Evolutionary conservation across 2,888 invertebrate species (phyloP), one percentile per base, ranked within the genome.

Genomic region (Diaperis boleti): DNA sequence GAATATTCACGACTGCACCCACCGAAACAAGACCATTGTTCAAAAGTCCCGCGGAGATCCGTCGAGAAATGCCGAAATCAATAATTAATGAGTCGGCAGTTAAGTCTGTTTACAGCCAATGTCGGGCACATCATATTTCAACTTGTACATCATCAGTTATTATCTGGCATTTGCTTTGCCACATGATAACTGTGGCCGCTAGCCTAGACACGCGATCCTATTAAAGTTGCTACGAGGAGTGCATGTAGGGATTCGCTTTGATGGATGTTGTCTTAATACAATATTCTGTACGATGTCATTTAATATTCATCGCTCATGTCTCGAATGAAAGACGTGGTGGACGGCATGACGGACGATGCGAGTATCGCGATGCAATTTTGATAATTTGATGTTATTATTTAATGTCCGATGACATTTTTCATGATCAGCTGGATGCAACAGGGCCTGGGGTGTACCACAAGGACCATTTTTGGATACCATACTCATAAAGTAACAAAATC

Each of bases 61-160:
- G 11, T 20, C 11, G n/a, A 2, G 13, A 44, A 44, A 29, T n/a
- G 26, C 10, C 11, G 17, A 37, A 59, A 50, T 63, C 44, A 52
- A 63, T 63, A 41, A 52, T 59, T 14, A 39, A 44, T 47, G 26
- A 7, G 11, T 7, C 7, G 33, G 33, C 26, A 39, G 10, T 39
- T 57, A 41, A 62, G 14, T 59, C 15, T 52, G 45, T 64, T 56
- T 56, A 29, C 55, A 26, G 20, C 11, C 18, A 55, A 60, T 61
- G 60, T 56, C 57, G 56, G 44, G 39, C 61, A 50, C 56, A 56
- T 64, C 57, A 64, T 64, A 64, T 64, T 64, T 64, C 22, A 64
- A 31, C 20, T 37, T 54, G 60, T 41, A 57, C 49, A 61, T 64
- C 60, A 49, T 62, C 62, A 47, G 56, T 64, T 64, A 61, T 64